Conservation (phyloP, 2,888 invertebrate genomes). For the Quadroppia sp. region DNA sequence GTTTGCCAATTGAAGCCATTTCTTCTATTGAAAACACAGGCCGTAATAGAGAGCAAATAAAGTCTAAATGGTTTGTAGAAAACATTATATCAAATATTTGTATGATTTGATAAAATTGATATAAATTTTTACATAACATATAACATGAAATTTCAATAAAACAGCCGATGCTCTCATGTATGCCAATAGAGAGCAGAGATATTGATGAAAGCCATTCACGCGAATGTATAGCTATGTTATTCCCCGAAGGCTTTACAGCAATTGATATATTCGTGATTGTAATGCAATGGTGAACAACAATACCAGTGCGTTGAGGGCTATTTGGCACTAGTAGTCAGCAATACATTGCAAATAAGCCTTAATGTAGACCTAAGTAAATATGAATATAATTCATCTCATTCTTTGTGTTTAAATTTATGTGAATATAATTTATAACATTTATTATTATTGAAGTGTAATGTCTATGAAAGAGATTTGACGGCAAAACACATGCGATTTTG, state of each 20-base stretch:
- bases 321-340: too few species aligned
- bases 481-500: background rate
- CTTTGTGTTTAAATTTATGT: background rate
- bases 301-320: too few species aligned
- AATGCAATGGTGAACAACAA: background rate
- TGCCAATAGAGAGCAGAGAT: background rate
- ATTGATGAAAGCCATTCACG: constrained; percentile 12
- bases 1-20: too few species aligned
- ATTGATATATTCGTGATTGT: background rate
- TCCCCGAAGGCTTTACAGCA: constrained; percentile 9
- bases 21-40: too few species aligned
- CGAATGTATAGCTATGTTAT: background rate
- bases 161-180: background rate
- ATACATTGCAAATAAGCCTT: too few species aligned
- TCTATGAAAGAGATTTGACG: background rate
- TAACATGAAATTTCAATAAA: constrained; percentile 26
- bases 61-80: too few species aligned
- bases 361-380: background rate
- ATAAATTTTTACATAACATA: background rate
- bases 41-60: too few species aligned
- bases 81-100: background rate
- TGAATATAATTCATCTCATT: background rate
- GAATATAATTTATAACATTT: background rate
- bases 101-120: background rate
- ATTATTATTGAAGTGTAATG: background rate